Percentiles rank a stretch among this genome's conserved stretches.
phyloP scores from a whole-genome alignment of 2,888 invertebrate genomes.

The Ectemnius cavifrons region DNA sequence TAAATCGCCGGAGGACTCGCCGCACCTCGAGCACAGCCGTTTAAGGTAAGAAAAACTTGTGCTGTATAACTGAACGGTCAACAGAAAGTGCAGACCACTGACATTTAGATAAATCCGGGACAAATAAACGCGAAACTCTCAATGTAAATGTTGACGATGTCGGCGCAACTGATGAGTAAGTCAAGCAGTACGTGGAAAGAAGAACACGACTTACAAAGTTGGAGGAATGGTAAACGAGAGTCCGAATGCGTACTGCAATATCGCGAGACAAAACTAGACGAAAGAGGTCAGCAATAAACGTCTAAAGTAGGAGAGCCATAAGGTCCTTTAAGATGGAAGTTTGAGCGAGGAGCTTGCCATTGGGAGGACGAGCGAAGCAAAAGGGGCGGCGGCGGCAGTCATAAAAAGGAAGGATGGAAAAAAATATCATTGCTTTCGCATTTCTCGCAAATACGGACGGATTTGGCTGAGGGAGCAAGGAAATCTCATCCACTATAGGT shows the following conservation, averaged over 20 bases:
- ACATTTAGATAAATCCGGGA: too few relatives aligned
- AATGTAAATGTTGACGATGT: too few relatives aligned
- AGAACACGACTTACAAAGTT: too few relatives aligned
- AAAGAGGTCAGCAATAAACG: conserved; percentile 14
- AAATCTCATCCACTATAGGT: conserved; percentile 53
- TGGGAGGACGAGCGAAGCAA: not conserved
- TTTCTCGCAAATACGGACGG: conserved; percentile 41
- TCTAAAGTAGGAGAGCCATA: not conserved
- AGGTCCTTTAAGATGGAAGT: conserved; percentile 39
- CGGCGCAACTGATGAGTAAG: too few relatives aligned
- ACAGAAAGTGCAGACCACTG: too few relatives aligned
- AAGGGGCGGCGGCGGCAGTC: conserved; percentile 1
- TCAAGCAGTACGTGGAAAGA: too few relatives aligned
- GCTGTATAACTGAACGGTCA: too few relatives aligned
- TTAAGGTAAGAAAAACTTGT: conserved; percentile 63
- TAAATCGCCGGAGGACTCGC: conserved; percentile 71
- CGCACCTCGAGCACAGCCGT: conserved; percentile 69
- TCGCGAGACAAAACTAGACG: conserved; percentile 21
- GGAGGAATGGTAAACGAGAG: too few relatives aligned
- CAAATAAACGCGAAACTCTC: too few relatives aligned
- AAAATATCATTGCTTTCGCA: conserved; percentile 45
- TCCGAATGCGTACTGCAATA: conserved; percentile 10
- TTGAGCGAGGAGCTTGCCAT: conserved; percentile 15
- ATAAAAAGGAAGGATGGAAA: conserved; percentile 42
- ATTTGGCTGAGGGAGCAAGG: conserved; percentile 45